Conservation (phyloP, 2,113 vertebrate species). For the Pachyramphus minor region DNA sequence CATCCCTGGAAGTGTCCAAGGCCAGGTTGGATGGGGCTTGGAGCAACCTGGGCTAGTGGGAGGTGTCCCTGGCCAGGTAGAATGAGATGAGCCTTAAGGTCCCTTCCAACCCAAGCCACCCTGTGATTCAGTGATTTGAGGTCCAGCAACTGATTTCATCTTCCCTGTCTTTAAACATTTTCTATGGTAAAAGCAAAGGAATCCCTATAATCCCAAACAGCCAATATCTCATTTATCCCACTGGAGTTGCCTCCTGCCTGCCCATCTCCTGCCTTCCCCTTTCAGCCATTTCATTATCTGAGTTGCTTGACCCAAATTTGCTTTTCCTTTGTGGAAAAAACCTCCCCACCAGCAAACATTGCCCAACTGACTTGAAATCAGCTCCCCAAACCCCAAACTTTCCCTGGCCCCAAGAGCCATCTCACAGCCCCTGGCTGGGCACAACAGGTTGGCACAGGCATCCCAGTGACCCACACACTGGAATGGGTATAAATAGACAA, state of each 20-base stretch:
- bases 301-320: background rate
- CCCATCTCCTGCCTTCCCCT: background rate
- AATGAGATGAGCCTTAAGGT: background rate
- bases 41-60: rapidly evolving
- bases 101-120: background rate
- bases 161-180: background rate
- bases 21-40: rapidly evolving
- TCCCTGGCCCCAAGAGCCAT: background rate
- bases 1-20: background rate
- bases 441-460: rapidly evolving
- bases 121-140: background rate
- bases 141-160: background rate
- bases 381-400: background rate
- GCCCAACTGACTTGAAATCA: background rate
- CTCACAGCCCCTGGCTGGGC: background rate
- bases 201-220: rapidly evolving
- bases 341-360: background rate
- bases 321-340: background rate
- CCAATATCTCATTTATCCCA: background rate
- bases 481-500: background rate
- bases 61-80: background rate
- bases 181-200: background rate
- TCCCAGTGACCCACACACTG: rapidly evolving
- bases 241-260: background rate
- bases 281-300: background rate